Base-by-base conservation (phyloP, 2,888 invertebrate genomes). In the Euphydryas editha region DNA sequence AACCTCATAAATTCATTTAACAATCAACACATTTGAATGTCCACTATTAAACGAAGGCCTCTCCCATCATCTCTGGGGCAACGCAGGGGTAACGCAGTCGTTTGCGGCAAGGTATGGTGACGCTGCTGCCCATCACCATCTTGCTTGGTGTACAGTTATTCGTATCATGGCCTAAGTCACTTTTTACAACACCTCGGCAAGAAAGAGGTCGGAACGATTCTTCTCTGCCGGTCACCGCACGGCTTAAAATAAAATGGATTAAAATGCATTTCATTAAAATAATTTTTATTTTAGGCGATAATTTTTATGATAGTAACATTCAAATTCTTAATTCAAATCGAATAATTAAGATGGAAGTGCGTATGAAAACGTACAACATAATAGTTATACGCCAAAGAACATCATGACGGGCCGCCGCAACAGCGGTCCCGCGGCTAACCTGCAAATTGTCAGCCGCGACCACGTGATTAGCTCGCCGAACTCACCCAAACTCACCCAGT, bases 401-500 rank as follows among this genome's bases (percentile, higher is more conserved):
- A 62, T 65, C 62, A 60, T 65, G 69, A 68, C 71, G 73, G 73
- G 68, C 68, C 68, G 73, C 75, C 73, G 73, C 68, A 72, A 69
- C 65, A 62, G 74, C 74, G 75, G 82, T 78, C 76, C 72, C 76
- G 83, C 79, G 85, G 84, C 81, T 81, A 84, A 83, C 87, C 85
- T 84, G 83, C 81, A 82, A 87, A 86, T 83, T 83, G 84, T 74
- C 73, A 76, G 73, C 69, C 72, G 75, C 73, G 72, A 73, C 76
- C 76, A 75, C 84, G 82, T 80, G 86, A 87, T 87, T 87, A 87
- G 86, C 79, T 79, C 78, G 74, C 77, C 76, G 61, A 69, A 69
- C 68, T 70, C 68, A 62, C 65, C 69, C 66, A 62, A 59, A 51
- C 68, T 65, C 65, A 61, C 55, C 61, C 54, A 37, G 58, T 65